A percentile compares a stretch with the other conserved stretches of the same genome.
Evolutionary conservation across 2,113 vertebrate genomes (phyloP).

Genomic region (Apeltes quadracus): DNA sequence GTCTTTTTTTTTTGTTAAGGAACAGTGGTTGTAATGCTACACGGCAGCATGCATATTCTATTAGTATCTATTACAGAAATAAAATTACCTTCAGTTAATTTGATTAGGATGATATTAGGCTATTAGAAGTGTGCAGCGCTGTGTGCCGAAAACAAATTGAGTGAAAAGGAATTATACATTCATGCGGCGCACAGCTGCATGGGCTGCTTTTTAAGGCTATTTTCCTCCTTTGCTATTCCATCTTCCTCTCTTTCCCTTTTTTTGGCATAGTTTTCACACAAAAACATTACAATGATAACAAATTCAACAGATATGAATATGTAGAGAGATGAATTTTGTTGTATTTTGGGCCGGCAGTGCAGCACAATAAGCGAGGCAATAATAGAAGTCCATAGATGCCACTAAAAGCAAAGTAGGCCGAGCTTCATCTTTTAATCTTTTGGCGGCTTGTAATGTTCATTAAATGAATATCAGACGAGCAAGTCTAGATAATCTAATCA

Average conservation of each 20-base stretch:
- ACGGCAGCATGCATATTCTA: constrained; percentile 47
- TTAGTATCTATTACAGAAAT: constrained; percentile 65
- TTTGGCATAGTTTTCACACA: constrained; percentile 40
- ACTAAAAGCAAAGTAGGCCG: neutral
- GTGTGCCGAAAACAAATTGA: constrained; percentile 62
- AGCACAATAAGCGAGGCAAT: neutral
- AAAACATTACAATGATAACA: constrained; percentile 28
- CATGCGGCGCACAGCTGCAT: constrained; percentile 35
- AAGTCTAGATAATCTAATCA: neutral
- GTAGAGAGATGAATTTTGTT: too few relatives aligned
- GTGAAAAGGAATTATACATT: constrained; percentile 43
- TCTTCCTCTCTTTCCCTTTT: constrained; percentile 8
- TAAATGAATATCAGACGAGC: constrained; percentile 20
- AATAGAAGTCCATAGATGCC: constrained; percentile 46
- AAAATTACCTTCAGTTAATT: constrained; percentile 72
- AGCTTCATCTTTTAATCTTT: neutral
- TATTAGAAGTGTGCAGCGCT: constrained; percentile 53
- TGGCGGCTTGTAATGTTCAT: too few relatives aligned
- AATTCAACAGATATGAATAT: too few relatives aligned
- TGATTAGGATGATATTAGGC: constrained; percentile 68
- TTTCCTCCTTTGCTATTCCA: constrained; percentile 4
- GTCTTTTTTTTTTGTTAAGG: constrained; percentile 28
- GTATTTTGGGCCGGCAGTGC: constrained; percentile 25
- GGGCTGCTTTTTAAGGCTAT: constrained; percentile 27
- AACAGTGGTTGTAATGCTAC: constrained; percentile 39